Conservation (phyloP, 2,888 invertebrate genomes). For the Yponomeuta cagnagella region DNA sequence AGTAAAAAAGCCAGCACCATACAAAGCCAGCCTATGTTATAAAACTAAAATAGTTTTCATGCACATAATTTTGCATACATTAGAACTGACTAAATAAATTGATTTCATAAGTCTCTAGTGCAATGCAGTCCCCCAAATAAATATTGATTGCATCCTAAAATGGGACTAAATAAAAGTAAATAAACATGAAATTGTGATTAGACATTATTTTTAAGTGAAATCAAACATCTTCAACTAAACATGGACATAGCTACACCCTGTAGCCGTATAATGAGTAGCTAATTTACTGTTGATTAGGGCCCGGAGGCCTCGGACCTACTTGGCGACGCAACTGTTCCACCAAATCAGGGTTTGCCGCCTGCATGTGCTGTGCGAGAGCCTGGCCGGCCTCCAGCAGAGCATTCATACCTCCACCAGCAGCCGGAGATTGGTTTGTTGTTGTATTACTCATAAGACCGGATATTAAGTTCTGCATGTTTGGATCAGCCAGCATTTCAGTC, state of each 20-base stretch:
- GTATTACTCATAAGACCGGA: slow-evolving; percentile 71
- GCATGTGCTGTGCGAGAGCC: slow-evolving; percentile 88
- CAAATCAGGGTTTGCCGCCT: slow-evolving; percentile 86
- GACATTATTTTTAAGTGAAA: neutral
- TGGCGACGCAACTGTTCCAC: slow-evolving; percentile 84
- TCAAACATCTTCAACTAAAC: neutral
- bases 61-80: neutral
- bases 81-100: neutral
- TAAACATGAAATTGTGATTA: neutral
- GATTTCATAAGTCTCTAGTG: neutral
- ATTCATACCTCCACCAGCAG: slow-evolving; percentile 43
- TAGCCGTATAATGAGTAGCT: neutral
- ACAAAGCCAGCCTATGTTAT: neutral
- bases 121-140: neutral
- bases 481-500: slow-evolving; percentile 88
- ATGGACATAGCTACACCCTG: slow-evolving; percentile 2
- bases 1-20: neutral
- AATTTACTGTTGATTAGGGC: slow-evolving; percentile 9
- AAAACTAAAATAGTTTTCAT: neutral
- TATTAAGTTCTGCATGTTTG: slow-evolving; percentile 86
- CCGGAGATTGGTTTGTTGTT: slow-evolving; percentile 28
- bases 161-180: slow-evolving; percentile 1
- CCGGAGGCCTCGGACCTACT: slow-evolving; percentile 44
- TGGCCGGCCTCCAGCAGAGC: slow-evolving; percentile 80
- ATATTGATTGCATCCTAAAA: neutral